These are phyloP conservation scores for Euwallacea similis DNA, from an alignment of 1,140 invertebrate genomes.

Conservation along the genomic window DNA sequence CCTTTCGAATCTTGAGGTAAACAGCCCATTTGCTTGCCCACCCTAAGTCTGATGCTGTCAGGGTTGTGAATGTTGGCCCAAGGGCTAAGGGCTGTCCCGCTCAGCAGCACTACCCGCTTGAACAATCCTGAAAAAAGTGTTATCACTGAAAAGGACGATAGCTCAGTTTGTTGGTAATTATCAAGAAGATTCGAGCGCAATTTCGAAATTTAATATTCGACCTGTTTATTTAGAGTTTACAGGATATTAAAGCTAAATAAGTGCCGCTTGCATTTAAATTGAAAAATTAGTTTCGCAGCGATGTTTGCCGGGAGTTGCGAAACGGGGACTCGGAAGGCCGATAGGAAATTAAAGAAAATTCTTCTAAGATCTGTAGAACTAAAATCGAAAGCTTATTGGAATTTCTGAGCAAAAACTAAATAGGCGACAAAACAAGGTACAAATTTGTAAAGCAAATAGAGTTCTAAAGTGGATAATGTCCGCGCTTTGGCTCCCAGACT, in stretches of 20 bases:
- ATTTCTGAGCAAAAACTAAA: too few species aligned
- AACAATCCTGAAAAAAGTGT: constrained; percentile 68
- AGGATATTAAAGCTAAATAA: constrained; percentile 23
- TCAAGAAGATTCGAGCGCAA: constrained; percentile 6
- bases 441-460: too few species aligned
- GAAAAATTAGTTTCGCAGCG: constrained; percentile 28
- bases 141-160: neutral
- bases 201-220: constrained; percentile 14
- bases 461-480: too few species aligned
- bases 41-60: constrained; percentile 66
- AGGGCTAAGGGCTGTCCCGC: constrained; percentile 83
- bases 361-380: neutral
- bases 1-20: constrained; percentile 44
- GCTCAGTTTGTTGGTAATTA: constrained; percentile 4
- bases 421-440: too few species aligned
- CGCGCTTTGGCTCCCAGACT: too few species aligned
- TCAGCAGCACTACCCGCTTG: constrained; percentile 80
- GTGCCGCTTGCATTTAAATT: constrained; percentile 27
- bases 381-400: too few species aligned
- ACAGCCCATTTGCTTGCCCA: constrained; percentile 73
- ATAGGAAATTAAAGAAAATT: constrained; percentile 4
- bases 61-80: constrained; percentile 80
- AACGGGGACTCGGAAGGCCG: neutral
- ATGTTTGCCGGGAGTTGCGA: constrained; percentile 2
- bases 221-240: constrained; percentile 21